Evolutionary conservation across 2,888 invertebrate genomes (phyloP), one percentile per base, ranked within the genome.

Genomic region (Deroplatys truncata): DNA sequence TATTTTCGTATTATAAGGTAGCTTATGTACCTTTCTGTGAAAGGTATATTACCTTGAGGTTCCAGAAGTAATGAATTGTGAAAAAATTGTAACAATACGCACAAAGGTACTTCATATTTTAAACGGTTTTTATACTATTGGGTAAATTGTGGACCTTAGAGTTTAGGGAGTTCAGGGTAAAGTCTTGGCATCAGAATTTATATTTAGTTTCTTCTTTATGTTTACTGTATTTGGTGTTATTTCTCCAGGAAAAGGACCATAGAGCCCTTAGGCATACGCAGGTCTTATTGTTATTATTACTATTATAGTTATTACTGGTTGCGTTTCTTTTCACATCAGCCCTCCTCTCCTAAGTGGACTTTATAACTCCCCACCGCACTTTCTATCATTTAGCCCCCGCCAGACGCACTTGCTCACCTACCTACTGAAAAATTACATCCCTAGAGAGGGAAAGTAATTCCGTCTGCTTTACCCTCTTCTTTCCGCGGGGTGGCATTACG

Each of bases 311-410:
- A 72, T 72, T 72, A 72, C 56, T 20, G 56, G 16, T 56, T 56
- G 56, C 20, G 56, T 72, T 72, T 72, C 56, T 72, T 72, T 72
- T 72, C 9, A 25, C 56, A 72, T 72, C 56, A 72, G 56, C 56
- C 56, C 56, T 72, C 4, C 56, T 43, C 29, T 35, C 87, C 15
- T 87, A 87, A 87, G 82, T 72, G 82, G 82, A 87, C 87, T 83
- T 87, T 87, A 87, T 87, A 28, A 35, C 87, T 87, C 87, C 87
- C 87, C 25, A 83, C 35, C 83, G 43, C 28, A 87, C 82, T 87
- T 87, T 83, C 87, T 87, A 87, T 87, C 87, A 87, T 87, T 87
- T 87, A 87, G 82, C n/a, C 87, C 43, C 56, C 56, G 56, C 56
- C 56, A 72, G 56, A 72, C 20, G 56, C 56, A 72, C 56, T 72